Percentiles rank a stretch among this genome's conserved stretches.
Evolutionary conservation across 2,797 vertebrate genomes (phyloP).

Genomic region (Amblyopsis hoosieri): DNA sequence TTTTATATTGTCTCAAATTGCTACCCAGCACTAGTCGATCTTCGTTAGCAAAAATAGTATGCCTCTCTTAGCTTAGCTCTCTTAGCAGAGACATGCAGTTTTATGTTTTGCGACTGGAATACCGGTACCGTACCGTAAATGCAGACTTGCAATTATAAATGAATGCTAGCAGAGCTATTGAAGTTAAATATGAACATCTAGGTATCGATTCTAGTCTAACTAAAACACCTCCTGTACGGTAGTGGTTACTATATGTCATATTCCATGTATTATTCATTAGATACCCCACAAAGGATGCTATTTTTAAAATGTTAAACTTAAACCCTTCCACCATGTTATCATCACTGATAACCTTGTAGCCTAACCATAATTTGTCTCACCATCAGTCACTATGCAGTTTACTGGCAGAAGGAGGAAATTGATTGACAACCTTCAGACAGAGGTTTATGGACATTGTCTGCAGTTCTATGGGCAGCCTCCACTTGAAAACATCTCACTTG

Average conservation of each 20-base stretch:
- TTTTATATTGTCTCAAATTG: too few species aligned
- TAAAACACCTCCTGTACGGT: background rate
- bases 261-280: background rate
- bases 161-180: too few species aligned
- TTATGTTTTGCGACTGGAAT: too few species aligned
- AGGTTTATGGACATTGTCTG: slow-evolving; percentile 83
- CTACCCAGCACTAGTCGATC: too few species aligned
- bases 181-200: too few species aligned
- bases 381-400: slow-evolving; percentile 66
- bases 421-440: slow-evolving; percentile 51
- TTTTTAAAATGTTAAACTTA: too few species aligned
- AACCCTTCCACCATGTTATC: background rate
- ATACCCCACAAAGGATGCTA: background rate
- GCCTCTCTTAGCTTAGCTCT: too few species aligned
- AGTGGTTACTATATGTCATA: background rate
- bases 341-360: background rate
- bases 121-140: too few species aligned
- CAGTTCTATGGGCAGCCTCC: slow-evolving; percentile 93
- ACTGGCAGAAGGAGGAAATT: slow-evolving; percentile 42
- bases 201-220: background rate
- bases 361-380: background rate
- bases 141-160: too few species aligned
- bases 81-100: too few species aligned
- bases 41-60: too few species aligned
- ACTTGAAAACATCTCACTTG: slow-evolving; percentile 87